Conservation (phyloP, 2,113 vertebrate species). For the Sclerurus mexicanus region DNA sequence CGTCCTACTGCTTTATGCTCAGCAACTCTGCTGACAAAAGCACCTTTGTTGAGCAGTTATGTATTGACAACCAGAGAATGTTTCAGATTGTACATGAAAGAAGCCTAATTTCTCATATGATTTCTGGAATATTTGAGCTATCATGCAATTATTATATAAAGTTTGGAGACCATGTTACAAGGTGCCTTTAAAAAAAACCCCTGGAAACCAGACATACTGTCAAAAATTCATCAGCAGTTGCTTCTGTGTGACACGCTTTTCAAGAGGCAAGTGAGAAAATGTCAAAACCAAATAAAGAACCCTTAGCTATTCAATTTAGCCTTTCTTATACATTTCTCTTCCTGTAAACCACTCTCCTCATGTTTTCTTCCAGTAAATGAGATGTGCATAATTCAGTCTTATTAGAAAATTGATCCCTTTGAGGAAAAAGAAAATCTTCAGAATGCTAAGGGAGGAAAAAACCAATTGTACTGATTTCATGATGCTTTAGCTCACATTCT, state of each 20-base stretch:
- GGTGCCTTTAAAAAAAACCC: background rate
- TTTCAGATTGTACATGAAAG: background rate
- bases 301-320: constrained; percentile 21
- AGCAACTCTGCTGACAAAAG: background rate
- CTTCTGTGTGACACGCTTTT: background rate
- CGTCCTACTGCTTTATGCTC: background rate
- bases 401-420: constrained; percentile 38
- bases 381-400: constrained; percentile 29
- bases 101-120: background rate
- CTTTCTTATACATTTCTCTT: background rate
- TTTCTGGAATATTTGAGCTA: background rate
- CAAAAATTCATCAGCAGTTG: constrained; percentile 28
- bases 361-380: constrained; percentile 52
- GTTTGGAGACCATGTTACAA: background rate
- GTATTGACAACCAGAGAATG: background rate
- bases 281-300: constrained; percentile 21
- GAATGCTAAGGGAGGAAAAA: background rate
- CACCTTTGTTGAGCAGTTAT: background rate
- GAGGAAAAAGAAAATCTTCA: background rate
- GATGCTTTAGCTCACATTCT: background rate
- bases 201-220: background rate
- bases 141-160: background rate
- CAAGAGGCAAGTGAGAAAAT: constrained; percentile 12
- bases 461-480: background rate
- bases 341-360: constrained; percentile 17